These are phyloP conservation scores for Drosophila mercatorum DNA, from an alignment of 2,888 invertebrate genomes.

Conservation along the genomic window DNA sequence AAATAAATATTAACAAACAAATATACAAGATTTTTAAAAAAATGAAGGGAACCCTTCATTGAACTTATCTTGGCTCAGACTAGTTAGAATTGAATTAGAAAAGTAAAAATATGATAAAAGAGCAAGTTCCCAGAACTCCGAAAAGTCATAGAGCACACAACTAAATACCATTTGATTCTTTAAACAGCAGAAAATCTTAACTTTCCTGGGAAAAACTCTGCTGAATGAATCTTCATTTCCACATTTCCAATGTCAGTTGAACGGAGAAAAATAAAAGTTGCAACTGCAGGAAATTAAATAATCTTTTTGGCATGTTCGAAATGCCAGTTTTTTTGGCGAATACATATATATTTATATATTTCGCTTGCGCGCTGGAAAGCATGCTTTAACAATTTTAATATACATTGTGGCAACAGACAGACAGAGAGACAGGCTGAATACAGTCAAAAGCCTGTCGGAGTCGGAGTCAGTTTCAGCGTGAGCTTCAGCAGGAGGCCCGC, in stretches of 20 bases:
- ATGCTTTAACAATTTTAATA: conserved; percentile 24
- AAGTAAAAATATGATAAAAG: too few relatives aligned
- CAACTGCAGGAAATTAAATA: conserved; percentile 1
- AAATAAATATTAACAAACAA: too few relatives aligned
- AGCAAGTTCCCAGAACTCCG: too few relatives aligned
- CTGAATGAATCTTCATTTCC: neutral
- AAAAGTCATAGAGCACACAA: neutral
- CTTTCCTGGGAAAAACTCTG: neutral
- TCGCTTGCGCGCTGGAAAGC: neutral
- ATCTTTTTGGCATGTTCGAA: neutral
- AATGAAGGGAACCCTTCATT: too few relatives aligned
- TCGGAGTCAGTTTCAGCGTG: conserved; percentile 9
- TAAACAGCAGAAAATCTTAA: neutral
- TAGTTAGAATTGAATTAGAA: too few relatives aligned
- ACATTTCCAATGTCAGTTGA: neutral
- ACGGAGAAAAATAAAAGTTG: neutral
- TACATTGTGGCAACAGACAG: neutral
- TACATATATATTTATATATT: neutral
- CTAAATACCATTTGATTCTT: neutral
- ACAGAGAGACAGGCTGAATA: neutral
- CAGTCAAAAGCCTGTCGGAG: neutral
- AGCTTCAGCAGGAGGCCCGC: conserved; percentile 3
- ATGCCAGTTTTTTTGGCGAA: neutral
- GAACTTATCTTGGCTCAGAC: too few relatives aligned
- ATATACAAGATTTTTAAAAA: too few relatives aligned